Evolutionary conservation across 92 coral and sea anemone genomes (phyloP), one percentile per base, ranked within the genome.

Genomic region (Hydrozoanthus gracilis): DNA sequence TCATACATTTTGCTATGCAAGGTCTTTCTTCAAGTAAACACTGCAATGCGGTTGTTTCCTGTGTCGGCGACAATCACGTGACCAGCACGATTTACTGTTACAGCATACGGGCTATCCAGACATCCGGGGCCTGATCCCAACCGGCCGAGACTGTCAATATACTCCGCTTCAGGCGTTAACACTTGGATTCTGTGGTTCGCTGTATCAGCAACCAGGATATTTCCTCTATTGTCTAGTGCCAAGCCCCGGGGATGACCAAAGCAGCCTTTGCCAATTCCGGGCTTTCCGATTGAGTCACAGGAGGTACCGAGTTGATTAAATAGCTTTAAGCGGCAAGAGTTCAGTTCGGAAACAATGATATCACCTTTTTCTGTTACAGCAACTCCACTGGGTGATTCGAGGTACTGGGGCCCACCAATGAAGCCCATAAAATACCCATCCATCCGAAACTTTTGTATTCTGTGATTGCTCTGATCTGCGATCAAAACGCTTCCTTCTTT

Each of bases 161-260:
- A 92, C 55, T 87, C 89, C 8, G 96, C 99, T 16, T 89, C 44
- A 50, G 89, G 77, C 58, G 79, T 90, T 12, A 96, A 85, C n/a
- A 96, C 98, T 73, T 96, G 98, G 58, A 96, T 92, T 65, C 98
- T 94, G 85, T 96, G 95, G 73, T 95, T 96, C 83, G 89, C 88
- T 62, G 93, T 91, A 83, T 96, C 99, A 27, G 96, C 96, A 8
- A 95, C 94, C 16, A 96, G 66, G 11, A 95, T 88, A 58, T 96
- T 96, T 0, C 93, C 95, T 12, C 49, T 51, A 54, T 87, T 84
- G 55, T 96, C 99, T 35, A 93, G 82, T 6, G 95, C 88, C n/a
- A 96, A 83, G 44, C 99, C 99, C 12, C 94, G 83, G 1, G 99
- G 99, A 74, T 86, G 71, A 86, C 91, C 88, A 15, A 95, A 93